phyloP scores from a whole-genome alignment of 2,888 invertebrate species.

The Trachelus troglodyta region DNA sequence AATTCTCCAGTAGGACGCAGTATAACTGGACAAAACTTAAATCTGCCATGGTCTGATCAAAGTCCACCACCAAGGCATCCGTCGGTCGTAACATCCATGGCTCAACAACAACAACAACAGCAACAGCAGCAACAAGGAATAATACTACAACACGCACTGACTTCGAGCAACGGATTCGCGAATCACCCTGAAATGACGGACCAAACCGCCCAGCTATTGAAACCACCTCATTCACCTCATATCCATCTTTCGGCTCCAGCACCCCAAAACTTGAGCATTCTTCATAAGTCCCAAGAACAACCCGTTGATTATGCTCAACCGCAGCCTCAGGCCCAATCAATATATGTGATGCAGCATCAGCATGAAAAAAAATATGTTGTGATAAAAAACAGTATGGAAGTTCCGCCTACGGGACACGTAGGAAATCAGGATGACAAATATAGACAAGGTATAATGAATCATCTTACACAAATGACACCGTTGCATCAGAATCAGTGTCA shows the following conservation, averaged over 20 bases:
- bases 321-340: conserved; percentile 28
- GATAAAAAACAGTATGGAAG: conserved; percentile 69
- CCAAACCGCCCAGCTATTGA: conserved; percentile 29
- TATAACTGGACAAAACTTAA: conserved; percentile 49
- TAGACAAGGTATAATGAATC: conserved; percentile 54
- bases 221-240: conserved; percentile 56
- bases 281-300: conserved; percentile 56
- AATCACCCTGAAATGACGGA: conserved; percentile 50
- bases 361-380: conserved; percentile 74
- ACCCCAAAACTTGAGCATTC: conserved; percentile 52
- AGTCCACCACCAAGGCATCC: conserved; percentile 59
- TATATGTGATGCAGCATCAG: conserved; percentile 61
- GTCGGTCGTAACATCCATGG: conserved; percentile 60
- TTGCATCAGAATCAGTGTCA: conserved; percentile 56
- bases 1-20: conserved; percentile 77
- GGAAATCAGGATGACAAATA: conserved; percentile 65
- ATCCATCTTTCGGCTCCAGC: conserved; percentile 46
- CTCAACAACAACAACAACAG: conserved; percentile 59
- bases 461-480: conserved; percentile 48
- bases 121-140: conserved; percentile 59
- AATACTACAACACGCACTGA: conserved; percentile 67
- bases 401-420: conserved; percentile 55
- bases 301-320: conserved; percentile 59
- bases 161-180: conserved; percentile 58
- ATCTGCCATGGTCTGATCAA: conserved; percentile 57